Base-by-base conservation (phyloP, 2,113 vertebrate species). In the Xiphophorus maculatus region DNA sequence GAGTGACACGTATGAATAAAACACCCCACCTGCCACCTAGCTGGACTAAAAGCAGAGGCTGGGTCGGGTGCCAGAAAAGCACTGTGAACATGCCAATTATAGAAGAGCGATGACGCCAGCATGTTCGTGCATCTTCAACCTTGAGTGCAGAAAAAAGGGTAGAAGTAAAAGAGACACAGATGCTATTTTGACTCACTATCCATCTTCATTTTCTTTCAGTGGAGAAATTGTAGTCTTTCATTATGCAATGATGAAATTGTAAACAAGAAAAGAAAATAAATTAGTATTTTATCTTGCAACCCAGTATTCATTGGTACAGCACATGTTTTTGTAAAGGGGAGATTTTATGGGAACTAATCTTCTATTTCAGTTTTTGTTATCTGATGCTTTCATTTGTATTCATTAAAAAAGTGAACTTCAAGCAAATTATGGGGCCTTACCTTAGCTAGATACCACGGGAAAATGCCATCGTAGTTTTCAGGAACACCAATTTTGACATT, bases 381-480 rank as follows among this genome's bases (percentile, higher is more conserved):
- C 14, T 42, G 19, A 29, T n/a, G 12, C 22, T 27, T 67, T 68
- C 44, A 4, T 15, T 69, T 32, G 66, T 22, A 32, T 69, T 69
- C 30, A 5, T 5, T 19, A 48, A 19, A 68, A 44, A 29, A 30
- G 8, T 9, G 29, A 32, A 44, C 63, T 66, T 66, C 0, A 63
- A 54, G 60, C 35, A 65, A 51, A 33, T 11, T 22, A 27, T 80
- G 54, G 44, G 4, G 19, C 17, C 91, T 94, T 91, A 96, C 96
- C 95, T 96, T 96, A 54, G 87, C 83, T 69, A 96, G 92, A 72
- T 94, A 95, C 84, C 93, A 91, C n/a, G 94, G 94, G 82, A 95
- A 94, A 81, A 93, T 95, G 6, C 94, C 95, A 69, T 91, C 85
- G 15, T 92, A 93, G 76, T 95, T 96, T 89, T 96, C 96, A 14